phyloP scores from a whole-genome alignment of 2,888 invertebrate genomes.

The Amphipoea lucens region DNA sequence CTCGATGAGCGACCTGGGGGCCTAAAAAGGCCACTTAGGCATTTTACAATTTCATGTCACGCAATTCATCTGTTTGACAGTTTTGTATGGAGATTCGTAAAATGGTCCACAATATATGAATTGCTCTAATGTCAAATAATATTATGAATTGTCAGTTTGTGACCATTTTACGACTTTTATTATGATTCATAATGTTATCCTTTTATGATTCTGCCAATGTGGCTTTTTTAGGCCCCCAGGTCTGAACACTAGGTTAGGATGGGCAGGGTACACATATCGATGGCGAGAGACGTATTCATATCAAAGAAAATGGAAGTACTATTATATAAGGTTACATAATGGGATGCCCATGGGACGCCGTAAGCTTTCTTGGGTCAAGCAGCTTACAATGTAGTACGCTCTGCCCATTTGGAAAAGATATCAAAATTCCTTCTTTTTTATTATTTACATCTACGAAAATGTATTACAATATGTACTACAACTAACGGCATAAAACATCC shows the following conservation, averaged over 20 bases:
- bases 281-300: background rate
- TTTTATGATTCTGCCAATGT: too few relatives aligned
- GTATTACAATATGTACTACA: background rate
- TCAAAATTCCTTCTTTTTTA: background rate
- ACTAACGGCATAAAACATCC: background rate
- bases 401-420: background rate
- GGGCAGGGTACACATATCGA: background rate
- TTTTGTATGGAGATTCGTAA: too few relatives aligned
- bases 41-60: too few relatives aligned
- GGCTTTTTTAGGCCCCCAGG: too few relatives aligned
- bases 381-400: background rate
- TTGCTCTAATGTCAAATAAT: too few relatives aligned
- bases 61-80: too few relatives aligned
- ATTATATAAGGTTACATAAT: background rate
- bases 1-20: background rate
- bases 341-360: background rate
- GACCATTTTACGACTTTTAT: too few relatives aligned
- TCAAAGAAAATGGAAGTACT: background rate
- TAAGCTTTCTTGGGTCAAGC: background rate
- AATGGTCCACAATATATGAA: too few relatives aligned
- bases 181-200: too few relatives aligned
- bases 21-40: too few relatives aligned
- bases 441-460: background rate
- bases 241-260: background rate
- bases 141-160: too few relatives aligned